Conservation (phyloP, 2,113 vertebrate species). For the Melozone crissalis region DNA sequence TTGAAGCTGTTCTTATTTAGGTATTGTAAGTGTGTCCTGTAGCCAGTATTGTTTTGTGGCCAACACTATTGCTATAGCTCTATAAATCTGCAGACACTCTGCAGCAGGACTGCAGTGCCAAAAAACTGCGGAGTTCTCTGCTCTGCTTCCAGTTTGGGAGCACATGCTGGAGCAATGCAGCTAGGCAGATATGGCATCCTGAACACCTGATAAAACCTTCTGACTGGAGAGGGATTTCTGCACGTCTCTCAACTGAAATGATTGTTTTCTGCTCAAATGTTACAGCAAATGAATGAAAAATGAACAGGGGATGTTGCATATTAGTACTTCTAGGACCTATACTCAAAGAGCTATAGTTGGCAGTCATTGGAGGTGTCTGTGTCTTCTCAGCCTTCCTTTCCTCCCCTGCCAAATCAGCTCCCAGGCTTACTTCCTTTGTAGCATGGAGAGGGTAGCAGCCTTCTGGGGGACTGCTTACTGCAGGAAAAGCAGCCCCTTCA, state of each 20-base stretch:
- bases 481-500: not conserved
- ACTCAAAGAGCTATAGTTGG: not conserved
- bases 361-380: not conserved
- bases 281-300: not conserved
- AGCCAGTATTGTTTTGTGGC: conserved; percentile 55
- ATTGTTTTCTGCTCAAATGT: not conserved
- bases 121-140: not conserved
- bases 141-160: not conserved
- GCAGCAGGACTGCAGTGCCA: not conserved
- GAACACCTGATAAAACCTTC: conserved; percentile 1
- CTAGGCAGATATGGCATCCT: not conserved
- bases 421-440: not conserved
- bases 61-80: conserved; percentile 44
- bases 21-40: not conserved
- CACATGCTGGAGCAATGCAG: not conserved
- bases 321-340: not conserved
- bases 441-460: not conserved
- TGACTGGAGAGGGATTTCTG: not conserved
- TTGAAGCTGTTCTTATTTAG: conserved; percentile 48
- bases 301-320: not conserved
- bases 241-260: not conserved
- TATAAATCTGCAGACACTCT: conserved; percentile 55
- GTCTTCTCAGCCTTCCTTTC: not conserved
- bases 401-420: not conserved
- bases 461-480: not conserved